Evolutionary conservation across 2,113 vertebrate genomes (phyloP).

Genomic region (Pogonocichla stellata): DNA sequence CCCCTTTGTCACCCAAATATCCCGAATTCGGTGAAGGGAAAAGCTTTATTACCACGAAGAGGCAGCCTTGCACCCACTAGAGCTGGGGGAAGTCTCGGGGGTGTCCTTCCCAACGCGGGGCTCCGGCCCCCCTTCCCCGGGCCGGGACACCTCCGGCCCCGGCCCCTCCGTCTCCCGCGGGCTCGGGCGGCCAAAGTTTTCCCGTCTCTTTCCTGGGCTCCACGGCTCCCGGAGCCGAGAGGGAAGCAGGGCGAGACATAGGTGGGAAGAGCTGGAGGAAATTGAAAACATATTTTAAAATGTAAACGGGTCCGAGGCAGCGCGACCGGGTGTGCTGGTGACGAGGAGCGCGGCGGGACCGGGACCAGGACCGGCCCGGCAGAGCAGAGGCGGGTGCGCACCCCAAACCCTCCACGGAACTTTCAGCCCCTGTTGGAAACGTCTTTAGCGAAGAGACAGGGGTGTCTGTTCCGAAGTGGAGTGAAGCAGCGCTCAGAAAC

Average conservation of each 20-base stretch:
- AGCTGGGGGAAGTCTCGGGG: not conserved
- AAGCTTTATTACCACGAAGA: not conserved
- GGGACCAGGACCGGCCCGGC: not conserved
- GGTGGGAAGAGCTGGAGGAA: conserved; percentile 25
- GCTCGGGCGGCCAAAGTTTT: not conserved
- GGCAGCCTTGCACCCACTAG: not conserved
- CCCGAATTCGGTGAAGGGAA: not conserved
- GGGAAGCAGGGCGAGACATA: not conserved
- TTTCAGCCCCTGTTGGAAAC: not conserved
- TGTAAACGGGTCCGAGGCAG: not conserved
- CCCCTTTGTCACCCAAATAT: not conserved
- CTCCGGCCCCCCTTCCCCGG: not conserved
- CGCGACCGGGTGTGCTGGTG: not conserved
- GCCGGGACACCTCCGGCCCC: not conserved
- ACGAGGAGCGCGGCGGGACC: not conserved
- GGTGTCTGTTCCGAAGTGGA: not conserved
- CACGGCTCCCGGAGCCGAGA: not conserved
- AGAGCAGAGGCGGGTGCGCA: not conserved
- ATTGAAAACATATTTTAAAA: conserved; percentile 42
- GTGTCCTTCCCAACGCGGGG: not conserved
- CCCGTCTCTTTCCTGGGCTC: not conserved
- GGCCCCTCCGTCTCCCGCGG: not conserved
- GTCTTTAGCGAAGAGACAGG: not conserved
- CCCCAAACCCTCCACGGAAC: not conserved
- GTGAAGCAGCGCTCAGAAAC: not conserved